phyloP scores from a whole-genome alignment of 1,140 invertebrate genomes.

The Medauroidea extradentata region DNA sequence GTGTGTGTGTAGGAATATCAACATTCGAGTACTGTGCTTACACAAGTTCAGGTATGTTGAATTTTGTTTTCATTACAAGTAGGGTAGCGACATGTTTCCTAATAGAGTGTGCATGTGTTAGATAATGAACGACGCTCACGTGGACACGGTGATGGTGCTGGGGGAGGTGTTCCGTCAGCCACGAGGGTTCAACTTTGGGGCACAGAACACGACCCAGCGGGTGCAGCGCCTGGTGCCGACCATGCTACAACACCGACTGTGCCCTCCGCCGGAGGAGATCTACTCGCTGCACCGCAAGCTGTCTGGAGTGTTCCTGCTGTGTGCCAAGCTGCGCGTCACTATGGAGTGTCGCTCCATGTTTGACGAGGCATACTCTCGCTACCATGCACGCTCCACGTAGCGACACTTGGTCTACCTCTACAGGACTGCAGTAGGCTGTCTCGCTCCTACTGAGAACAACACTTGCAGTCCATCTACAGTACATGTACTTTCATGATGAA shows the following conservation, averaged over 20 bases:
- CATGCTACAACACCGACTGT: constrained; percentile 89
- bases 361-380: constrained; percentile 68
- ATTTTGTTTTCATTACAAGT: too few species aligned
- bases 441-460: too few species aligned
- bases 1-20: too few species aligned
- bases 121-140: constrained; percentile 92
- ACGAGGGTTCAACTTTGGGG: constrained; percentile 83
- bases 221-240: constrained; percentile 87
- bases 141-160: constrained; percentile 92
- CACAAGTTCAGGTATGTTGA: too few species aligned
- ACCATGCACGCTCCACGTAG: too few species aligned
- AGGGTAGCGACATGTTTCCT: too few species aligned
- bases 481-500: too few species aligned
- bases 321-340: constrained; percentile 81
- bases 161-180: constrained; percentile 82
- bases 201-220: constrained; percentile 70
- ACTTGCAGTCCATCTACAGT: too few species aligned
- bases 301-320: constrained; percentile 94
- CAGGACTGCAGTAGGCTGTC: too few species aligned
- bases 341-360: constrained; percentile 87
- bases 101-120: constrained; percentile 32
- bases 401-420: too few species aligned
- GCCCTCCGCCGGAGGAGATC: constrained; percentile 97
- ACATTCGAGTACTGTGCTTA: too few species aligned
- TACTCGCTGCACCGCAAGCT: constrained; percentile 98